phyloP scores from a whole-genome alignment of 1,140 invertebrate genomes.

The Lerema accius region DNA sequence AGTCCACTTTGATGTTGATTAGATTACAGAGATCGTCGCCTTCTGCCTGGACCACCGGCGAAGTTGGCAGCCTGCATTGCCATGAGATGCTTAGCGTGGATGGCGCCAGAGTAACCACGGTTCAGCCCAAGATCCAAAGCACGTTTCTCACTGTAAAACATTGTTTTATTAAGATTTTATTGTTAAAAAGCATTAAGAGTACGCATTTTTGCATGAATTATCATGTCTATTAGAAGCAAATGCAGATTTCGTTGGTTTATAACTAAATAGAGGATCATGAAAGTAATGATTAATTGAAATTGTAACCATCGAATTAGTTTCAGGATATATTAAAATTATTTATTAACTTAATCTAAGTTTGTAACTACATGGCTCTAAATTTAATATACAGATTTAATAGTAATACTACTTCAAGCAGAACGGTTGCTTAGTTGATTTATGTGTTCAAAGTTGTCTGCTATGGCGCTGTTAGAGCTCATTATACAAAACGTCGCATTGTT shows the following conservation, averaged over 20 bases:
- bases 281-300: no score
- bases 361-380: no score
- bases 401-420: no score
- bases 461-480: neutral
- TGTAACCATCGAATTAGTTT: no score
- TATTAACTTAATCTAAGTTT: no score
- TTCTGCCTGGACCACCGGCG: constrained; percentile 93
- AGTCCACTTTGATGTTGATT: constrained; percentile 8
- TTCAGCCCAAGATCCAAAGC: constrained; percentile 91
- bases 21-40: constrained; percentile 83
- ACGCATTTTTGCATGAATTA: no score
- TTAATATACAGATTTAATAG: no score
- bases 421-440: no score
- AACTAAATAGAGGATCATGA: no score
- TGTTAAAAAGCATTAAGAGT: neutral
- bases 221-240: no score
- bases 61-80: constrained; percentile 93
- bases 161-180: neutral
- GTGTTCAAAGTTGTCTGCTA: neutral
- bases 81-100: constrained; percentile 95
- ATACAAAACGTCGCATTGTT: constrained; percentile 1
- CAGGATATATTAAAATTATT: no score
- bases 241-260: no score
- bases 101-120: constrained; percentile 93
- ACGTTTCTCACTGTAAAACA: constrained; percentile 86